These are phyloP conservation scores for Drosophila parvula DNA, from an alignment of 1,140 invertebrate genomes.

Conservation along the genomic window DNA sequence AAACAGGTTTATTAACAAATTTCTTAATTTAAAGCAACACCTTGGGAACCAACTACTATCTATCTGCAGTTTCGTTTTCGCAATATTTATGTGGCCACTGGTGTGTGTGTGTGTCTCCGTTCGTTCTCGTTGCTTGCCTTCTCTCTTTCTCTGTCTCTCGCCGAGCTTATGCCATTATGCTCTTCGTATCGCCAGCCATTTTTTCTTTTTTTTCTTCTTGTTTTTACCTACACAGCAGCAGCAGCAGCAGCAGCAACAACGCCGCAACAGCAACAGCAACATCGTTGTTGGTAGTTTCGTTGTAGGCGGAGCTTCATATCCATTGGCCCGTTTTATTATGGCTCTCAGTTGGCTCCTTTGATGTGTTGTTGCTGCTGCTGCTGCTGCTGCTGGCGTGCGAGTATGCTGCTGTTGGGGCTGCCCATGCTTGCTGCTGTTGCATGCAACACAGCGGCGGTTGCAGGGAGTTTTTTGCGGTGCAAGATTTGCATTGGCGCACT, in stretches of 20 bases:
- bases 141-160: conserved; percentile 24
- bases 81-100: conserved; percentile 29
- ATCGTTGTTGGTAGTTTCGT: conserved; percentile 76
- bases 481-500: conserved; percentile 74
- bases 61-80: background rate
- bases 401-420: conserved; percentile 45
- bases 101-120: conserved; percentile 26
- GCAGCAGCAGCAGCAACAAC: conserved; percentile 26
- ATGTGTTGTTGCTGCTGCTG: conserved; percentile 43
- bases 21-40: background rate
- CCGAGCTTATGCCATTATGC: conserved; percentile 58
- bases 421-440: conserved; percentile 41
- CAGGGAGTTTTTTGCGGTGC: conserved; percentile 51
- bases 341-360: conserved; percentile 64
- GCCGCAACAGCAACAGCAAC: conserved; percentile 33
- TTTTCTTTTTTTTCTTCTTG: conserved; percentile 42
- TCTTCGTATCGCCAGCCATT: conserved; percentile 66
- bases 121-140: conserved; percentile 17
- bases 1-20: background rate
- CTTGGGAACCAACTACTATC: background rate
- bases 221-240: conserved; percentile 67
- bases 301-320: conserved; percentile 83
- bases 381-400: conserved; percentile 16
- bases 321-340: conserved; percentile 83
- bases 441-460: conserved; percentile 30